phyloP scores from a whole-genome alignment of 2,888 invertebrate genomes.

The Stenichneumon culpator region DNA sequence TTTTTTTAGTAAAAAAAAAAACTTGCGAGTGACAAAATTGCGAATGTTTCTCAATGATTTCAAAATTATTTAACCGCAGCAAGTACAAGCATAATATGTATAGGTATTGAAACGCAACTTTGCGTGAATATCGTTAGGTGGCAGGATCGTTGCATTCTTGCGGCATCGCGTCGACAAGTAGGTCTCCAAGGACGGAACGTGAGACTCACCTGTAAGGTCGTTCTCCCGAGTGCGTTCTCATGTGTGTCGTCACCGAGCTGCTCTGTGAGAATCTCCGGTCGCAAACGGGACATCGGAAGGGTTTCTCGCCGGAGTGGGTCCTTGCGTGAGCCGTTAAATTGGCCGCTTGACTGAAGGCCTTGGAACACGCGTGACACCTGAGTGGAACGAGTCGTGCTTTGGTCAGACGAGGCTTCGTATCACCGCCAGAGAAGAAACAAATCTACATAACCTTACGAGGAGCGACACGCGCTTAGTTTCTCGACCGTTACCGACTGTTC shows the following conservation, averaged over 20 bases:
- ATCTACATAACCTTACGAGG: slow-evolving; percentile 6
- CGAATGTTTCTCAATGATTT: too few species aligned
- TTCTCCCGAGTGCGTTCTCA: slow-evolving; percentile 99
- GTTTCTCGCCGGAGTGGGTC: slow-evolving; percentile 99
- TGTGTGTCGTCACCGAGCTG: slow-evolving; percentile 98
- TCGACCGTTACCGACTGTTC: slow-evolving; percentile 19
- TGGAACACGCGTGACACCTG: slow-evolving; percentile 95
- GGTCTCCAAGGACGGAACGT: slow-evolving; percentile 30
- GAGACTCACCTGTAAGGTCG: slow-evolving; percentile 92
- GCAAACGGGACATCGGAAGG: slow-evolving; percentile 98
- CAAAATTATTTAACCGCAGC: too few species aligned
- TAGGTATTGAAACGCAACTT: too few species aligned
- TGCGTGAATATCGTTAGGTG: neutral
- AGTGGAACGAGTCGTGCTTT: slow-evolving; percentile 42
- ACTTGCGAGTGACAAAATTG: too few species aligned
- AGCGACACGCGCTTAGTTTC: neutral
- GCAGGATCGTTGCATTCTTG: slow-evolving; percentile 1
- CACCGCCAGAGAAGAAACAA: neutral
- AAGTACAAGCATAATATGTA: too few species aligned
- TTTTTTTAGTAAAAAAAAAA: too few species aligned
- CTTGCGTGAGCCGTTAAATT: slow-evolving; percentile 98
- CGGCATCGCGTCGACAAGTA: neutral
- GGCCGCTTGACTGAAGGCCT: slow-evolving; percentile 99
- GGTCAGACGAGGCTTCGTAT: slow-evolving; percentile 29
- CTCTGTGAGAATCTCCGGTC: slow-evolving; percentile 98